These are phyloP conservation scores for Kryphioiulus occultus DNA, from an alignment of 2,888 invertebrate species.

Conservation along the genomic window DNA sequence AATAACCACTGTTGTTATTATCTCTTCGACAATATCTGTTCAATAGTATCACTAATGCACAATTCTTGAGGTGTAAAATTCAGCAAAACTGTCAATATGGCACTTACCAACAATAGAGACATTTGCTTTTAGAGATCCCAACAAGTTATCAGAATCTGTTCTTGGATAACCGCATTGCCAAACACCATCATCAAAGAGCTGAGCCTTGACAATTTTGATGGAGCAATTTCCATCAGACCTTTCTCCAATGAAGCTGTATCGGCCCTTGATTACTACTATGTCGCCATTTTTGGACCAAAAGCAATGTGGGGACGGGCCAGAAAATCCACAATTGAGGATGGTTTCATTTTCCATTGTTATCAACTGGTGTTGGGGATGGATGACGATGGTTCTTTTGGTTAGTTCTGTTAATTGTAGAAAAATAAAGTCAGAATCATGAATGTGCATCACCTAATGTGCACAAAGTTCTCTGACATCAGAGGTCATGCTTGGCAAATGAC, in stretches of 20 bases:
- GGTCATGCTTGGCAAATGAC: too few relatives aligned
- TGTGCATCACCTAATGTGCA: too few relatives aligned
- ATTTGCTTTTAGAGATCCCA: neutral
- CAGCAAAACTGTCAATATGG: too few relatives aligned
- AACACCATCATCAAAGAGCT: neutral
- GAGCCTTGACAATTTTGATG: neutral
- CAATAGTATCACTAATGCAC: too few relatives aligned
- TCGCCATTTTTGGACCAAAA: slow-evolving; percentile 21
- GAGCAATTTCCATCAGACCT: slow-evolving; percentile 29
- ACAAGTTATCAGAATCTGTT: neutral
- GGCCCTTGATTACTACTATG: slow-evolving; percentile 6
- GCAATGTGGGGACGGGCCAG: neutral
- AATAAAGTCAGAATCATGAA: too few relatives aligned
- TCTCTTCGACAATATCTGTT: too few relatives aligned
- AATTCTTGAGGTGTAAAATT: too few relatives aligned
- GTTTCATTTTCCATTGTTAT: neutral
- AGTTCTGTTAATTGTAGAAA: neutral
- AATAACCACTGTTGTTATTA: neutral
- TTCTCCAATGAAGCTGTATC: slow-evolving; percentile 41
- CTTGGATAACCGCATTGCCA: slow-evolving; percentile 37
- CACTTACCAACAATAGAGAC: neutral
- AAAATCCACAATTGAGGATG: neutral
- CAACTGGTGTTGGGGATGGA: neutral
- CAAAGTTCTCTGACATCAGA: too few relatives aligned
- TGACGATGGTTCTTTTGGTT: neutral